phyloP scores from a whole-genome alignment of 2,888 invertebrate species.

The Mesorhabditis belari region DNA sequence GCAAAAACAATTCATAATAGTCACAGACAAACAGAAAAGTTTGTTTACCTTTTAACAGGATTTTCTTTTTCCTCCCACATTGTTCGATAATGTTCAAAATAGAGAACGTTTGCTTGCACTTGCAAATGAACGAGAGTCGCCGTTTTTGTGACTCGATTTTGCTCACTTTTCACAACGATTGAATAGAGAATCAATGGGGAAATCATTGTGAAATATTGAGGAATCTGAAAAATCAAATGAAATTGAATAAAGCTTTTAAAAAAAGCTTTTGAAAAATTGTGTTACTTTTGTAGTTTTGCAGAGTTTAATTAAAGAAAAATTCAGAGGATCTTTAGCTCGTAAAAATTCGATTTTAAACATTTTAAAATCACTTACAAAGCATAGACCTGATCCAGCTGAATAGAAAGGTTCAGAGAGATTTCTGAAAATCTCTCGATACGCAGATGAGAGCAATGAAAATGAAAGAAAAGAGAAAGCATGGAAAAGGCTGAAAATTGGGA shows the following conservation, averaged over 20 bases:
- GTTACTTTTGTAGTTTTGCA: too few relatives aligned
- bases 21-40: too few relatives aligned
- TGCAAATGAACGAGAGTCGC: too few relatives aligned
- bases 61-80: too few relatives aligned
- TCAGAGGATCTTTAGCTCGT: too few relatives aligned
- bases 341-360: background rate
- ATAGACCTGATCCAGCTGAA: background rate
- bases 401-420: background rate
- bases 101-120: too few relatives aligned
- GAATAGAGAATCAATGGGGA: background rate
- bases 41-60: too few relatives aligned
- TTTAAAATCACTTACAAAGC: background rate
- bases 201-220: background rate
- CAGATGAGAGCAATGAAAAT: background rate
- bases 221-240: background rate
- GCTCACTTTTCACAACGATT: background rate
- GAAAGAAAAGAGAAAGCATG: background rate
- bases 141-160: background rate
- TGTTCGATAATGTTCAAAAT: too few relatives aligned
- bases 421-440: background rate
- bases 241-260: too few relatives aligned
- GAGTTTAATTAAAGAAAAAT: too few relatives aligned
- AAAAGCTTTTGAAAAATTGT: too few relatives aligned
- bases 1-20: too few relatives aligned
- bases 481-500: background rate